Percentiles rank a stretch among this genome's conserved stretches.
Conservation (phyloP, 2,888 invertebrate species). For the Drosophila ezoana region DNA sequence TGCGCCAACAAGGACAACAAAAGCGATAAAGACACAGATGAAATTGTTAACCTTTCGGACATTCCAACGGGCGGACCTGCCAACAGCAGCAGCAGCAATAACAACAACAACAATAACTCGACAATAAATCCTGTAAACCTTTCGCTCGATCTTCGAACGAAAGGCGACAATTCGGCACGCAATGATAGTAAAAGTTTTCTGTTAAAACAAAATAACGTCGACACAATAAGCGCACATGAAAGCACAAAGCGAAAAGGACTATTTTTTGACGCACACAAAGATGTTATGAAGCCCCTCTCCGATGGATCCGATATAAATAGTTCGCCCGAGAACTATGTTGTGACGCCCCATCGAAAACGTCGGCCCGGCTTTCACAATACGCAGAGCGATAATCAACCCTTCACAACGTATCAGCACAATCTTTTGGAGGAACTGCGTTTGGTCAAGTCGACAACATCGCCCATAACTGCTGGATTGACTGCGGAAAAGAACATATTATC, state of each 20-base stretch:
- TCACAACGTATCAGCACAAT: conserved; percentile 92
- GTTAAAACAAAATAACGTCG: conserved; percentile 52
- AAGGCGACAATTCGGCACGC: conserved; percentile 84
- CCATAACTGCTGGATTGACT: conserved; percentile 89
- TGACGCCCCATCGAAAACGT: conserved; percentile 94
- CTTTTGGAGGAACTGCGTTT: conserved; percentile 90
- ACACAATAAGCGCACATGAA: conserved; percentile 57
- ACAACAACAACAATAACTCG: conserved; percentile 85
- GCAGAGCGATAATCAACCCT: conserved; percentile 94
- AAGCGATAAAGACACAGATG: conserved; percentile 71
- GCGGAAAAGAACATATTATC: conserved; percentile 81
- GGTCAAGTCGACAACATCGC: conserved; percentile 89
- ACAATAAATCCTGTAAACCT: conserved; percentile 94
- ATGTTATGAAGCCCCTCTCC: conserved; percentile 86
- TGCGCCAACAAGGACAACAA: conserved; percentile 64
- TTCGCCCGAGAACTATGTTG: conserved; percentile 93
- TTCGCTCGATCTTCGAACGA: conserved; percentile 87
- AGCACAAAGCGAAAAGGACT: conserved; percentile 78
- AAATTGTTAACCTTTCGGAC: conserved; percentile 73
- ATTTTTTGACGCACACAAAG: conserved; percentile 87
- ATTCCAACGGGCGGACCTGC: conserved; percentile 63
- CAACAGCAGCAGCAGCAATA: conserved; percentile 84
- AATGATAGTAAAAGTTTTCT: conserved; percentile 52
- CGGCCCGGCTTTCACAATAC: conserved; percentile 95
- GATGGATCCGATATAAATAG: conserved; percentile 90